Evolutionary conservation across 37 sponge, comb jelly and placozoan species (phyloP).

Genomic region (Cliona cf. orientalis): DNA sequence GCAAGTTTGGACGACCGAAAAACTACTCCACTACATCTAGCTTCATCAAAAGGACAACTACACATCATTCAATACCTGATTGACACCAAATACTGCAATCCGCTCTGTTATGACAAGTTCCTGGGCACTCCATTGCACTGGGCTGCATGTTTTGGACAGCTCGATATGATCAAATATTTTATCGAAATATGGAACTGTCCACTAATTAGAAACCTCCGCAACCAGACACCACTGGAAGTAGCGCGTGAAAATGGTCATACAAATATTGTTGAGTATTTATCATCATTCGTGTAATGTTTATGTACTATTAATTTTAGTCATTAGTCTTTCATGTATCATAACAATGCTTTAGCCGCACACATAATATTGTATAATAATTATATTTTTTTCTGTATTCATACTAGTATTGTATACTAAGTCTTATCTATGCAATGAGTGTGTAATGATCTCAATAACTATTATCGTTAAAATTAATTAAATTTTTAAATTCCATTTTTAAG

Average conservation of each 20-base stretch:
- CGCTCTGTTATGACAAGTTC: not conserved
- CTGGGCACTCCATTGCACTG: not conserved
- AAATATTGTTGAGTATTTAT: not conserved
- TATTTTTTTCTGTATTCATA: no score
- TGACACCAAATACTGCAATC: not conserved
- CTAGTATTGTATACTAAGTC: no score
- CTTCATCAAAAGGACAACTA: not conserved
- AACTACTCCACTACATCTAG: constrained; percentile 17
- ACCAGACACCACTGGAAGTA: not conserved
- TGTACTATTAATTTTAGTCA: no score
- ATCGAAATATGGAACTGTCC: not conserved
- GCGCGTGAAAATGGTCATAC: not conserved
- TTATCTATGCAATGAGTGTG: no score
- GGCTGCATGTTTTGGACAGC: constrained; percentile 5
- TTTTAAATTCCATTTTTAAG: no score
- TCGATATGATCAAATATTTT: constrained; percentile 8
- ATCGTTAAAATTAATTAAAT: no score
- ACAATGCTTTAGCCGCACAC: no score
- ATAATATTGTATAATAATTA: no score
- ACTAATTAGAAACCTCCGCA: not conserved
- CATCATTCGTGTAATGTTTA: no score
- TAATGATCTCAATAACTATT: no score
- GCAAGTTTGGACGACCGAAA: no score
- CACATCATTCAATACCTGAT: not conserved
- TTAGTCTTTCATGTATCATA: no score